phyloP scores from a whole-genome alignment of 2,113 vertebrate genomes.

The Plectropomus leopardus region DNA sequence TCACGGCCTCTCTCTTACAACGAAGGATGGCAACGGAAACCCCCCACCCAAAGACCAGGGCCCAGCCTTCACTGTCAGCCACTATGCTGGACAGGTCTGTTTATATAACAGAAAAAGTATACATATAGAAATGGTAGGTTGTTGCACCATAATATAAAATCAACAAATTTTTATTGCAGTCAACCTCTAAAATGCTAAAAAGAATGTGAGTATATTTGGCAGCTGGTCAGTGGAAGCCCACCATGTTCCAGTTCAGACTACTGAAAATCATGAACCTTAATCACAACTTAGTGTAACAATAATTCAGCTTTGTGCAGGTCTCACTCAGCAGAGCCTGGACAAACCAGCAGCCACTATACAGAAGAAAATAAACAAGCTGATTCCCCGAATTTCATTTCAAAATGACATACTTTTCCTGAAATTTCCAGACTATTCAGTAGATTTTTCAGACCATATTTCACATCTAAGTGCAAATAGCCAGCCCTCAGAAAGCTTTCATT shows the following conservation, averaged over 20 bases:
- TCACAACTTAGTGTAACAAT: background rate
- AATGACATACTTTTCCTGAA: too few relatives aligned
- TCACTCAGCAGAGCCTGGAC: background rate
- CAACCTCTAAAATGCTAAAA: background rate
- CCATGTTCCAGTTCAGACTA: background rate
- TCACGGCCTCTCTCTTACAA: constrained; percentile 87
- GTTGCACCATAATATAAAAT: background rate
- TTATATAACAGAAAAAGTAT: background rate
- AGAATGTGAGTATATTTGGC: too few relatives aligned
- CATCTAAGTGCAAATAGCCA: too few relatives aligned
- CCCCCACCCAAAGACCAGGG: constrained; percentile 90
- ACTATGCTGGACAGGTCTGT: constrained; percentile 93
- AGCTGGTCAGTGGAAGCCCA: too few relatives aligned
- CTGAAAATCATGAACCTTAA: background rate
- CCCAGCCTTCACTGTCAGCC: constrained; percentile 90
- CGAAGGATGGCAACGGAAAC: constrained; percentile 96
- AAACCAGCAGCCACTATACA: too few relatives aligned
- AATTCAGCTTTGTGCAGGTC: too few relatives aligned
- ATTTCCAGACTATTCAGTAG: too few relatives aligned
- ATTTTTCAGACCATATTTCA: too few relatives aligned
- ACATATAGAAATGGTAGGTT: background rate
- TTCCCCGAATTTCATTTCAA: background rate
- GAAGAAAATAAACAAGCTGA: background rate
- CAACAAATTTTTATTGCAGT: too few relatives aligned
- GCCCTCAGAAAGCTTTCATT: too few relatives aligned